Base-by-base conservation (phyloP, 2,113 vertebrate genomes). In the Thymallus thymallus region DNA sequence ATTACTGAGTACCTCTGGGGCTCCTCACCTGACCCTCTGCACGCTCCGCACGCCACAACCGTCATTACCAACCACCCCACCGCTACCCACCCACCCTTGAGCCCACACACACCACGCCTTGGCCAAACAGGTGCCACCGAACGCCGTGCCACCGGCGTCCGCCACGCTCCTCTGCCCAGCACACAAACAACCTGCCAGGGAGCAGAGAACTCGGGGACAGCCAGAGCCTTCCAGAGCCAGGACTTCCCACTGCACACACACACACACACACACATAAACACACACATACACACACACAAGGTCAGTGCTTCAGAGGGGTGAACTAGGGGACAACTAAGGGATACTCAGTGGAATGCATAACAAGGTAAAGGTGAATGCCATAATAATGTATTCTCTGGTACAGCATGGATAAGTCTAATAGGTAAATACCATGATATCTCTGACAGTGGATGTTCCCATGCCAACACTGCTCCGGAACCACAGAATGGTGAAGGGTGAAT, bases 1-100 rank as follows among this genome's bases (percentile, higher is more conserved):
- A 79, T 81, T 79, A 80, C 74, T 80, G 83, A 84, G 79, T 82
- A 80, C 80, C 83, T 77, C 83, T 61, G 74, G 82, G 76, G 82
- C 65, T 29, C 29, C 69, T 79, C 79, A 81, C 82, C 74, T 76
- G 76, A 16, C 16, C 14, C 48, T 51, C 48, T 51, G 48, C 48
- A 51, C 48, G 48, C 16, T 51, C 48, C 1, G 48, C 74, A 71
- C n/a, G n/a, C 56, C 35, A 41, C 35, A 41, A 7, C 73, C 72
- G 35, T 80, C 81, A 74, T 74, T 74, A 60, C 56, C 26, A 12
- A 32, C 63, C 16, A 9, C 63, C 13, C 16, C 13, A 5, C 63
- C 63, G 22, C 6, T 30, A 16, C 26, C 63, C 10, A 5, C 10
- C 62, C 9, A 3, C 13, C 29, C 56, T 18, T 20, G 20, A n/a